A percentile compares a stretch with the other conserved stretches of the same genome.
Conservation (phyloP, 2,797 vertebrate species). For the Heliangelus exortis region DNA sequence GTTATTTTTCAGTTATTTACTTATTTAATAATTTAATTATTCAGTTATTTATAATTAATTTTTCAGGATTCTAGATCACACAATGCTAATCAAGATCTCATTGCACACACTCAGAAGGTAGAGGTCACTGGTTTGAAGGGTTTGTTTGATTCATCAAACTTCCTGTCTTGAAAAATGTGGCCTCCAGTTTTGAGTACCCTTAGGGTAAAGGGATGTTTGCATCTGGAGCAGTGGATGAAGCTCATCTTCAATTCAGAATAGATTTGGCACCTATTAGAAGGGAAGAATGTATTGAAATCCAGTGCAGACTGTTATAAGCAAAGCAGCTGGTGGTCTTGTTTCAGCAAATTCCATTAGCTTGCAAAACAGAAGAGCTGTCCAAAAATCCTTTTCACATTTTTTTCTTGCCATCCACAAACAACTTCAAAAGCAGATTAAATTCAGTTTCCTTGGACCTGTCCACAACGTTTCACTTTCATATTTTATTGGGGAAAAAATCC, state of each 20-base stretch:
- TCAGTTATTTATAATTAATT: neutral
- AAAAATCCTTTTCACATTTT: slow-evolving; percentile 17
- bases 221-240: neutral
- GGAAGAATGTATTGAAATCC: neutral
- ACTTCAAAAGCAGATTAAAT: slow-evolving; percentile 58
- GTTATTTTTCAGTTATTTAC: neutral
- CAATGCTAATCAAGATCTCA: neutral
- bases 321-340: slow-evolving; percentile 31
- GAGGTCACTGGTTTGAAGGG: neutral
- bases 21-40: too few relatives aligned
- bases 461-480: slow-evolving; percentile 35
- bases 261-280: neutral
- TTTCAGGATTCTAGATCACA: neutral
- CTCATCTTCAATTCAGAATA: neutral
- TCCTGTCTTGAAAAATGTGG: neutral
- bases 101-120: neutral
- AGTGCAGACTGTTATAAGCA: neutral
- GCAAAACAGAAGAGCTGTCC: slow-evolving; percentile 18
- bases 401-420: slow-evolving; percentile 29
- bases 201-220: neutral
- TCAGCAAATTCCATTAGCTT: slow-evolving; percentile 54
- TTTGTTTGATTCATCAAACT: neutral
- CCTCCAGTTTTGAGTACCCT: neutral
- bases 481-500: slow-evolving; percentile 17
- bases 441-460: slow-evolving; percentile 38